Evolutionary conservation across 2,797 vertebrate genomes (phyloP).

Genomic region (Jordanella pulchra): DNA sequence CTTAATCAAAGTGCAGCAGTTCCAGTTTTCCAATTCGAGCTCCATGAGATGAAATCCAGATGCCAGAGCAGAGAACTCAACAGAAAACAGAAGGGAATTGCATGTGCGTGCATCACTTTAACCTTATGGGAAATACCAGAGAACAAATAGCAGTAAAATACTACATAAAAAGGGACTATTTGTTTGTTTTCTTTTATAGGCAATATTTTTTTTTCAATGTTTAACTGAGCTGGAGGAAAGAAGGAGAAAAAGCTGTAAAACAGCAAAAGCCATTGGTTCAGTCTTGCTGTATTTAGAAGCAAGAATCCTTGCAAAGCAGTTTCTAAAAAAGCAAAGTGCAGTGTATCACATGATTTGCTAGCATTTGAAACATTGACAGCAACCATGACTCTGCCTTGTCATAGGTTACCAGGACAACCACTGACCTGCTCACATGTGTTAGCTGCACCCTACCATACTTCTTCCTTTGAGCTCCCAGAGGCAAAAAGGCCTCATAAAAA

Average conservation of each 20-base stretch:
- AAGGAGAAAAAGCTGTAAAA: not conserved
- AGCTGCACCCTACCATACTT: constrained; percentile 52
- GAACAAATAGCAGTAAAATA: not conserved
- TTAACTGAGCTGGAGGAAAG: not conserved
- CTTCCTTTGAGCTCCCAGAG: constrained; percentile 59
- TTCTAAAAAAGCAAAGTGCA: constrained; percentile 36
- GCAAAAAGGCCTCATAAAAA: constrained; percentile 29
- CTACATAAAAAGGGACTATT: not conserved
- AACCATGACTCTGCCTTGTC: constrained; percentile 18
- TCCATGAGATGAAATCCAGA: constrained; percentile 54
- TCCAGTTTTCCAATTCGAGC: constrained; percentile 22
- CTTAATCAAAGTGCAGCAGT: constrained; percentile 17
- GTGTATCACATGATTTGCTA: constrained; percentile 33
- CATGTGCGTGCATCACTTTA: constrained; percentile 7
- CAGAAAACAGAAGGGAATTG: constrained; percentile 10
- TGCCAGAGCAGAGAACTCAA: constrained; percentile 45
- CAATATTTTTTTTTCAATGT: not conserved
- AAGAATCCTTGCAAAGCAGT: not conserved
- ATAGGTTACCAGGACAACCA: constrained; percentile 40
- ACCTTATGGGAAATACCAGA: constrained; percentile 9
- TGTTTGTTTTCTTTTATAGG: not conserved
- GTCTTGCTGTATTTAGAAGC: not conserved
- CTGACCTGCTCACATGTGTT: constrained; percentile 68
- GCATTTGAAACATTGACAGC: constrained; percentile 19
- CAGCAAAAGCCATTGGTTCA: not conserved